Evolutionary conservation across 1,140 invertebrate genomes (phyloP), one percentile per base, ranked within the genome.

Genomic region (Metaphire vulgaris): DNA sequence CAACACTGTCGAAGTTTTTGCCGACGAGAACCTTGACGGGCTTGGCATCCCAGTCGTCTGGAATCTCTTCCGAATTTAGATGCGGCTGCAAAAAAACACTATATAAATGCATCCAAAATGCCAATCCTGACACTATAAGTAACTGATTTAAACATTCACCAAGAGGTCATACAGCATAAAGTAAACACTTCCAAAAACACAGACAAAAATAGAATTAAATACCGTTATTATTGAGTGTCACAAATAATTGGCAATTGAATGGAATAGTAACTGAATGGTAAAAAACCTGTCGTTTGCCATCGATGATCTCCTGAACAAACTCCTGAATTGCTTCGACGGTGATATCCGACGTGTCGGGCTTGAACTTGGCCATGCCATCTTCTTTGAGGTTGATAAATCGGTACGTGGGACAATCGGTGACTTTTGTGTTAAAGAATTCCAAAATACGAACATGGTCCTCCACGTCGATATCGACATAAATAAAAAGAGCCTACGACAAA

Each of bases 341-440:
- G 33, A 98, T 87, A 79, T 97, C 95, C 64, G 89, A 84, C 41
- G 87, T 90, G 72, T 91, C 89, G 56, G 97, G 97, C 86, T 98
- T 98, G 89, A 92, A 99, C 87, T 99, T 99, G 82, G 92, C 91
- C 97, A 99, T 99, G 83, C 99, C 96, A 82, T 99, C 94, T 0
- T 73, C 72, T n/a, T 34, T 73, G 31, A 73, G 32, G 12, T 31
- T 41, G 33, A 73, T 73, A 34, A 1, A 73, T 82, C 98, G 91
- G 84, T 97, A 92, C 12, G 93, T 90, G 16, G 98, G 97, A 15
- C 94, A 90, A 83, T 98, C 93, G 29, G 92, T 91, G 82, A 92
- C 92, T 87, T 94, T 96, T 90, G 99, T 92, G 80, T 97, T 97
- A 86, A 99, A 99, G 93, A 97, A 99, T 88, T 99, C 97, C 81